A percentile compares a stretch with the other conserved stretches of the same genome.
phyloP scores from a whole-genome alignment of 2,797 vertebrate genomes.

The Darevskia nairensis region DNA sequence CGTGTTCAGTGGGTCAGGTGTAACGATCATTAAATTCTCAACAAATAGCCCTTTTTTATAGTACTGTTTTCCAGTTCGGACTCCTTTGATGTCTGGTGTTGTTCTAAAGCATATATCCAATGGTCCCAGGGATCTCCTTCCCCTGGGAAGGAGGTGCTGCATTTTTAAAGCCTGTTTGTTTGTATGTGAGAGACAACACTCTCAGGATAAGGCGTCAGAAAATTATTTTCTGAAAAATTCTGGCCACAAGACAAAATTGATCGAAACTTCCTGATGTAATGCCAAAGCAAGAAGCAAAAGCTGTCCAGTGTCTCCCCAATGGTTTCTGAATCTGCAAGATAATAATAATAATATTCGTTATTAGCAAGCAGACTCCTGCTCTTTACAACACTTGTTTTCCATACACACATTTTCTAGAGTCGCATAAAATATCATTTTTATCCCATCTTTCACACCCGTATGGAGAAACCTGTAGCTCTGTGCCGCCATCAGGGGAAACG shows the following conservation, averaged over 20 bases:
- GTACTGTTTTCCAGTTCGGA: too few relatives aligned
- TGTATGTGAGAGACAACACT: not conserved
- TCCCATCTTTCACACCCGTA: conserved; percentile 10
- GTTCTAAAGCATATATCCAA: too few relatives aligned
- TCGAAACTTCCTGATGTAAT: not conserved
- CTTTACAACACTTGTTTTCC: not conserved
- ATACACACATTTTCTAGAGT: not conserved
- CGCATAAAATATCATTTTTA: conserved; percentile 41
- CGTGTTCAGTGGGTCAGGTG: too few relatives aligned
- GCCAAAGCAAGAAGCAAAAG: conserved; percentile 43
- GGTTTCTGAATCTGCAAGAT: conserved; percentile 11
- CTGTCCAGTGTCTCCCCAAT: conserved; percentile 34
- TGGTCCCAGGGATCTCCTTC: too few relatives aligned
- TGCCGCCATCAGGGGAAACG: conserved; percentile 61
- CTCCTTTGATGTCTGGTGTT: too few relatives aligned
- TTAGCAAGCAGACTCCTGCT: not conserved
- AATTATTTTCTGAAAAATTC: not conserved
- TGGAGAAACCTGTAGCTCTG: conserved; percentile 21
- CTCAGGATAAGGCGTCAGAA: not conserved
- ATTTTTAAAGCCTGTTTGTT: too few relatives aligned
- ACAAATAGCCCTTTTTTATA: too few relatives aligned
- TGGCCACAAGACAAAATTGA: not conserved
- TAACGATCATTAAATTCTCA: too few relatives aligned
- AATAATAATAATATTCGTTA: not conserved
- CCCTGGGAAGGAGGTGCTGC: too few relatives aligned